These are phyloP conservation scores for Phymastichus coffea DNA, from an alignment of 1,140 invertebrate genomes.

Conservation along the genomic window DNA sequence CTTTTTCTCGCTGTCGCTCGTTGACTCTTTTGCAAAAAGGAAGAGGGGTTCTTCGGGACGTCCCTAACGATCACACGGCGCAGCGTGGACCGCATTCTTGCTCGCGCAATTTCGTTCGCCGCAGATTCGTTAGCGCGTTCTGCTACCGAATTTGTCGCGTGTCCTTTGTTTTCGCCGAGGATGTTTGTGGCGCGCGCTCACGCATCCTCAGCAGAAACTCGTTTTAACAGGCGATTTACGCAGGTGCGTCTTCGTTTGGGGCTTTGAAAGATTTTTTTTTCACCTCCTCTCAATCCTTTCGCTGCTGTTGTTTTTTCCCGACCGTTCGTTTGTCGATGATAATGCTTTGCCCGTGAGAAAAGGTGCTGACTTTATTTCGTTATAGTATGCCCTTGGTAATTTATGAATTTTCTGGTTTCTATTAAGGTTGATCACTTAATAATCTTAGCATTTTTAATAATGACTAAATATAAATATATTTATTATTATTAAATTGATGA, in stretches of 20 bases:
- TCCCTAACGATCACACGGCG: conserved; percentile 1
- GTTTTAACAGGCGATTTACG: conserved; percentile 3
- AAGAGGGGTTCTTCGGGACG: neutral
- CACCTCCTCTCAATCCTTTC: neutral
- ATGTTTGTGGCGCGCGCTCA: neutral
- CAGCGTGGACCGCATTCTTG: neutral
- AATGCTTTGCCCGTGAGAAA: neutral
- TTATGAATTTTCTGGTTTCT: no score
- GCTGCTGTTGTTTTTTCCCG: no score
- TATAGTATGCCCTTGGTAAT: no score
- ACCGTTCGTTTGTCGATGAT: no score
- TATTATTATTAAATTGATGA: no score
- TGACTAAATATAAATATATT: no score
- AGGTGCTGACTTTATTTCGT: neutral
- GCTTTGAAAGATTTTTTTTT: no score
- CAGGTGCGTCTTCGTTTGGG: neutral
- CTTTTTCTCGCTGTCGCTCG: no score
- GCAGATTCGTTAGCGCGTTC: conserved; percentile 10
- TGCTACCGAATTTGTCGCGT: neutral
- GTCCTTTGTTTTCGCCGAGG: neutral
- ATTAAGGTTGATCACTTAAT: no score
- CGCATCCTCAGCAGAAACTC: neutral
- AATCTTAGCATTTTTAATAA: no score
- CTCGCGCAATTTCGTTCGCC: neutral
- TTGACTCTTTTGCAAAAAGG: no score